phyloP scores from a whole-genome alignment of 2,888 invertebrate species.

The Parelbella ahira region DNA sequence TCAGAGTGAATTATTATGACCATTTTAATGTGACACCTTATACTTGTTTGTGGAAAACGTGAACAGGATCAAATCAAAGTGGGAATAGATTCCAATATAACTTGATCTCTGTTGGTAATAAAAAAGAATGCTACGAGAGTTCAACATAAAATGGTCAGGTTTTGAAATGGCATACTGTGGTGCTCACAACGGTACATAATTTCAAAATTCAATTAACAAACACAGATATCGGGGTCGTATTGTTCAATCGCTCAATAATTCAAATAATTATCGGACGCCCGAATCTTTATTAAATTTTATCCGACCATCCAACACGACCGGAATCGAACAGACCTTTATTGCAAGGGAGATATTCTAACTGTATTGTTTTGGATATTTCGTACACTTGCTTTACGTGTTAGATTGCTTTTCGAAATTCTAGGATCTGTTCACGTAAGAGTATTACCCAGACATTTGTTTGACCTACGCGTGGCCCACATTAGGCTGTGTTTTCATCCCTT shows the following conservation, averaged over 20 bases:
- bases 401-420: too few relatives aligned
- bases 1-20: too few relatives aligned
- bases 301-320: too few relatives aligned
- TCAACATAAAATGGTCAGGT: neutral
- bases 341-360: too few relatives aligned
- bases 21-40: too few relatives aligned
- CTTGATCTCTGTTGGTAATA: neutral
- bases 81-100: neutral
- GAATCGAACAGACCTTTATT: neutral
- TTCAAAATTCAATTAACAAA: constrained; percentile 20
- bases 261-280: constrained; percentile 15
- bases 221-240: constrained; percentile 2
- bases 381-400: too few relatives aligned
- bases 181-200: constrained; percentile 4
- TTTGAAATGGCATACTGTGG: neutral
- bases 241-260: constrained; percentile 16
- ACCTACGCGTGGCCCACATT: too few relatives aligned
- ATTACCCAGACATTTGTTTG: too few relatives aligned
- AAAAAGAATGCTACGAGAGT: neutral
- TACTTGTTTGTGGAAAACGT: too few relatives aligned
- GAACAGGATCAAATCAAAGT: neutral
- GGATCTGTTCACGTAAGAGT: too few relatives aligned
- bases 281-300: constrained; percentile 17
- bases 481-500: too few relatives aligned
- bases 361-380: too few relatives aligned